Evolutionary conservation across 2,888 invertebrate species (phyloP).

Genomic region (Pycnomerus fuliginosus): DNA sequence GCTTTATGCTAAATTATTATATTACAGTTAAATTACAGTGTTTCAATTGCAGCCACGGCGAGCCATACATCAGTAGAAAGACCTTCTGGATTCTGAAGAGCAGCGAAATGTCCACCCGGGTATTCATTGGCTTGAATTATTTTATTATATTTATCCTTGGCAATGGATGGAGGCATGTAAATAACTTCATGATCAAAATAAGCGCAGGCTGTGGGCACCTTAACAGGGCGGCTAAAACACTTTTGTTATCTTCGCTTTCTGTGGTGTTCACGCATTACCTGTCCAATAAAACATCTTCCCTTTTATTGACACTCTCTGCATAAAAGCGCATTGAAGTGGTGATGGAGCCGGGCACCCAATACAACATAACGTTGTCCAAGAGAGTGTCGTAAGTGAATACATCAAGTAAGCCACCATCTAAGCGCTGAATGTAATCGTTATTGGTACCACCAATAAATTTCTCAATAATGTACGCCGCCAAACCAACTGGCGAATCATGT

Average conservation of each 20-base stretch:
- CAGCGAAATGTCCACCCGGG: conserved; percentile 78
- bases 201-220: conserved; percentile 72
- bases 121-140: conserved; percentile 67
- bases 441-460: conserved; percentile 81
- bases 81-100: conserved; percentile 71
- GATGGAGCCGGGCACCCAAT: conserved; percentile 73
- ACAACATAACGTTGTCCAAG: conserved; percentile 78
- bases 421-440: conserved; percentile 49
- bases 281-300: too few relatives aligned
- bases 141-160: conserved; percentile 63
- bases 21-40: too few relatives aligned
- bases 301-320: conserved; percentile 60
- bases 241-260: neutral
- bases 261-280: too few relatives aligned
- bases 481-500: conserved; percentile 76
- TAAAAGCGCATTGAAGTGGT: conserved; percentile 75
- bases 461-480: conserved; percentile 88
- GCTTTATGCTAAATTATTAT: too few relatives aligned
- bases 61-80: conserved; percentile 68
- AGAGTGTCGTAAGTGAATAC: conserved; percentile 69
- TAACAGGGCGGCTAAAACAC: conserved; percentile 50
- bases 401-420: conserved; percentile 67
- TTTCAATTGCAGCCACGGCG: too few relatives aligned
- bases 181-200: conserved; percentile 70
- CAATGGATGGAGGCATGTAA: conserved; percentile 59